A percentile compares a stretch with the other conserved stretches of the same genome.
Conservation (phyloP, 53 echinoderm and acorn worm genomes). For the Holothuria scabra region DNA sequence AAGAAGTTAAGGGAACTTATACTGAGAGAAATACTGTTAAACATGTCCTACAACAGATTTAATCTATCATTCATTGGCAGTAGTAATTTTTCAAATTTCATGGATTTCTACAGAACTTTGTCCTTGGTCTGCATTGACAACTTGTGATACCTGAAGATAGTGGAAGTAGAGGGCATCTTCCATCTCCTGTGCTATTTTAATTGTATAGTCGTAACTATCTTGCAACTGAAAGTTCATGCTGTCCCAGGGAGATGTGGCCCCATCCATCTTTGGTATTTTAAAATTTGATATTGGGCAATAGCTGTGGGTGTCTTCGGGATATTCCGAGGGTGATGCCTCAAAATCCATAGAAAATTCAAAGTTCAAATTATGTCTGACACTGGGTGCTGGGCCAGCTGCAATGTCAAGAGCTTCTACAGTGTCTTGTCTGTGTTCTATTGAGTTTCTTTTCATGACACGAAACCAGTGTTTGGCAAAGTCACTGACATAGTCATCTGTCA, state of each 20-base stretch:
- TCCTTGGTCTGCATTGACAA: conserved; percentile 54
- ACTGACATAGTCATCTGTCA: conserved; percentile 63
- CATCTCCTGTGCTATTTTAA: conserved; percentile 70
- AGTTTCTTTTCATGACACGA: conserved; percentile 15
- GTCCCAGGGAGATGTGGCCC: neutral
- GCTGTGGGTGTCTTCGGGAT: conserved; percentile 32
- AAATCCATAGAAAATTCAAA: conserved; percentile 74
- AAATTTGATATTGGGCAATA: conserved; percentile 74
- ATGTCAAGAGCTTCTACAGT: conserved; percentile 71
- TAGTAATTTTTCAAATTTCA: conserved; percentile 49
- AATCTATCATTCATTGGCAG: too few species aligned
- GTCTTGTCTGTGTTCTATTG: neutral
- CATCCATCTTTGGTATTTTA: conserved; percentile 57
- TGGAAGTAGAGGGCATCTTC: conserved; percentile 72
- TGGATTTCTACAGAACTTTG: conserved; percentile 67
- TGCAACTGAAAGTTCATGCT: conserved; percentile 15
- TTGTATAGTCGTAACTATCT: conserved; percentile 78
- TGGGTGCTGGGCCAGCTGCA: conserved; percentile 40
- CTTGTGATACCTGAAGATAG: conserved; percentile 75
- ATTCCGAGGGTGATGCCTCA: conserved; percentile 15
- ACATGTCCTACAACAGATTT: too few species aligned
- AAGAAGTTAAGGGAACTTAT: too few species aligned
- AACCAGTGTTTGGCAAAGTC: conserved; percentile 69
- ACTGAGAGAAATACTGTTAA: too few species aligned
- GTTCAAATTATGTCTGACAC: conserved; percentile 62